Evolutionary conservation across 2,888 invertebrate species (phyloP).

Genomic region (Xanthorhoe spadicearia): DNA sequence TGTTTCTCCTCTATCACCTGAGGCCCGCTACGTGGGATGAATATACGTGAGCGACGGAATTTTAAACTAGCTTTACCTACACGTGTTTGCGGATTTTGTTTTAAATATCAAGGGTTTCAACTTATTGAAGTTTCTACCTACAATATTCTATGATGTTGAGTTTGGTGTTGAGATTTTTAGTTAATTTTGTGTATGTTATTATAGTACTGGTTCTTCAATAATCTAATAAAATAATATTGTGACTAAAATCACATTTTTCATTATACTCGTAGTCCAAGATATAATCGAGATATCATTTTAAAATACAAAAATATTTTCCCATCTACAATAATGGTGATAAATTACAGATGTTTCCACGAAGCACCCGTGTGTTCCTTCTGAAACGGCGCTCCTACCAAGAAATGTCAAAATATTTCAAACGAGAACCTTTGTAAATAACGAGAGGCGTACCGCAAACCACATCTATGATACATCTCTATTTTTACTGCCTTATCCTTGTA

Average conservation of each 20-base stretch:
- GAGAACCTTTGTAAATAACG: constrained; percentile 63
- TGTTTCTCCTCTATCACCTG: constrained; percentile 78
- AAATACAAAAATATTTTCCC: constrained; percentile 12
- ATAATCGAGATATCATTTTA: constrained; percentile 27
- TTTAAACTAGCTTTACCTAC: constrained; percentile 46
- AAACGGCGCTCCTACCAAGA: constrained; percentile 67
- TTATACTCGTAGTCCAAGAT: no score
- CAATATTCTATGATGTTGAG: no score
- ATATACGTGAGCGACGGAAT: constrained; percentile 54
- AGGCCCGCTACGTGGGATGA: constrained; percentile 70
- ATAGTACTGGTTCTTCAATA: no score
- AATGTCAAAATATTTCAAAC: constrained; percentile 81
- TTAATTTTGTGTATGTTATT: no score
- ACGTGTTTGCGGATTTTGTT: background rate
- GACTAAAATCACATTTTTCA: no score
- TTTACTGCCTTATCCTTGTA: constrained; percentile 63
- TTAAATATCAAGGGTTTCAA: no score
- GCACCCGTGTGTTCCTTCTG: constrained; percentile 57
- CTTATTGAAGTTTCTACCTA: no score
- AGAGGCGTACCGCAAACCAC: constrained; percentile 66
- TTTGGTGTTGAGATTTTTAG: no score
- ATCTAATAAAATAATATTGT: no score
- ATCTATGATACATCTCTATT: constrained; percentile 73
- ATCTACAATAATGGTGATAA: constrained; percentile 53
- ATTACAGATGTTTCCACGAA: constrained; percentile 67